Evolutionary conservation across 2,888 invertebrate genomes (phyloP), one percentile per base, ranked within the genome.

Genomic region (Tenthredo distinguenda): DNA sequence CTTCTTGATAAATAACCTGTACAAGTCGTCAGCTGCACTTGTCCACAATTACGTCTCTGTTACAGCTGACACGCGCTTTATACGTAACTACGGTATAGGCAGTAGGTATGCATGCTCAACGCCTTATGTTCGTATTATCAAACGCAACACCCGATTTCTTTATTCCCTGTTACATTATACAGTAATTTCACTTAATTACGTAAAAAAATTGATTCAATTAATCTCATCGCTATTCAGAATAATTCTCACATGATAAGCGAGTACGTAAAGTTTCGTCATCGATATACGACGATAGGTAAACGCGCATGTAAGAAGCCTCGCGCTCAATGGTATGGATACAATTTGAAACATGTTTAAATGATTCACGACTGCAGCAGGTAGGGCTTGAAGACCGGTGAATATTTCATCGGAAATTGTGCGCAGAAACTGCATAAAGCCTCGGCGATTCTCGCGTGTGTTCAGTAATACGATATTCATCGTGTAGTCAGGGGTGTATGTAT

Each of bases 311-410:
- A n/a, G 47, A 47, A 47, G 3, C 47, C 15, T 47, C 47, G 47
- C 3, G 47, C 3, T 47, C 12, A 47, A 47, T 12, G 47, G 47
- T 47, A 47, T 68, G 10, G 15, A 68, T 68, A 34, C 31, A 68
- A 68, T 68, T 68, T 68, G 34, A 68, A 68, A 68, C 31, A 68
- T 12, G 26, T 68, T 26, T 68, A 68, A 68, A 68, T 68, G 34
- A 68, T 68, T 34, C 68, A 68, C 26, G 6, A 34, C 15, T 68
- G 10, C 68, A 68, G 68, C 68, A 34, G 68, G 34, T 68, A 31
- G 34, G 34, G 12, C 26, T 68, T 26, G 34, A 68, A 68, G 12
- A 15, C 6, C 15, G 12, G 26, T 68, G 68, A 68, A 68, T 62
- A 62, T 62, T 62, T 62, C 10, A 62, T 62, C 12, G 68, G 6